These are phyloP conservation scores for Dolichallabes microphthalmus DNA, from an alignment of 2,113 vertebrate species.

Conservation along the genomic window DNA sequence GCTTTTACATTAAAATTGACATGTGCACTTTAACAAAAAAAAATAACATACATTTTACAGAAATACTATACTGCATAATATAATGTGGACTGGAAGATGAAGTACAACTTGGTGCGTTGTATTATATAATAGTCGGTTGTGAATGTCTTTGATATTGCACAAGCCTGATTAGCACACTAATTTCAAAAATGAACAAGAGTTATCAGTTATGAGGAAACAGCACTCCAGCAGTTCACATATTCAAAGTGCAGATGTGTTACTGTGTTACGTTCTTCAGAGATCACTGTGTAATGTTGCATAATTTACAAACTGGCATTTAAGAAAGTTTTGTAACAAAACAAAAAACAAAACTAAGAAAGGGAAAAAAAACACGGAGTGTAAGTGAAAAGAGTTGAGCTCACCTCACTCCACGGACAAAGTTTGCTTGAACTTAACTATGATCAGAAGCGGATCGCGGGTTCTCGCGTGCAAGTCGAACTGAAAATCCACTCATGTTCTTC, in stretches of 20 bases:
- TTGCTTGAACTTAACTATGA: conserved; percentile 20
- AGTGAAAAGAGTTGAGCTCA: conserved; percentile 2
- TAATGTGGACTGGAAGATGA: not conserved
- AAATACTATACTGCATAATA: not conserved
- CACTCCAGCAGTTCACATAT: not conserved
- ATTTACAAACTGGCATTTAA: not conserved
- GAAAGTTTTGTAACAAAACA: not conserved
- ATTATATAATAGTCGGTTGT: not conserved
- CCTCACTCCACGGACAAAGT: conserved; percentile 19
- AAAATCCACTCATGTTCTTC: conserved; percentile 48
- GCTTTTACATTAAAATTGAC: conserved; percentile 18
- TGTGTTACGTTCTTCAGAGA: not conserved
- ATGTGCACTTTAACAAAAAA: not conserved
- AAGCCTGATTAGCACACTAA: not conserved
- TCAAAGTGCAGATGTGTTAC: not conserved
- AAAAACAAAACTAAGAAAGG: not conserved
- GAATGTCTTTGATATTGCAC: not conserved
- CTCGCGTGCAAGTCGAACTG: conserved; percentile 2
- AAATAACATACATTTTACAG: not conserved
- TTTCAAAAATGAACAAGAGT: not conserved
- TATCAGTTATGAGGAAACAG: not conserved
- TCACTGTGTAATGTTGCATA: not conserved
- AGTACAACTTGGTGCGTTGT: not conserved
- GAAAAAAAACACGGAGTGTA: not conserved
- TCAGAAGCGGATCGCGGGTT: conserved; percentile 36